Evolutionary conservation across 2,888 invertebrate genomes (phyloP), one percentile per base, ranked within the genome.

Genomic region (Chymomyza fuscimana): DNA sequence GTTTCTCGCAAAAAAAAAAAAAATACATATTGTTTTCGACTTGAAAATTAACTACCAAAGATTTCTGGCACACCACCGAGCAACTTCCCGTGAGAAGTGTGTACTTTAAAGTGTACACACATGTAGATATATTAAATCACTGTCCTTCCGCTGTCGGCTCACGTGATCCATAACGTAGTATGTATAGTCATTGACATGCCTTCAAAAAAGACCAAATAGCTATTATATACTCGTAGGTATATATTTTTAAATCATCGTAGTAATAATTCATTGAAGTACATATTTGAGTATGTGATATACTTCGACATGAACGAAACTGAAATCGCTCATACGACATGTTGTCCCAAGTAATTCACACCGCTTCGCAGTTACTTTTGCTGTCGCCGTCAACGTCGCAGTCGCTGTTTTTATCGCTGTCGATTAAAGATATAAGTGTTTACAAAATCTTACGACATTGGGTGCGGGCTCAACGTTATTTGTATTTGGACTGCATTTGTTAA

Each of bases 301-400:
- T 5, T 54, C 15, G 19, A 12, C 19, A 29, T 58, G 4, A 22
- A 58, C 19, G 7, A 22, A 15, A 58, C 19, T 19, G 12, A 46
- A 63, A 77, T 80, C 70, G 78, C 76, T 65, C 66, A 85, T 85
- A 75, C 85, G 87, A 72, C 80, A 73, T 87, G 88, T 85, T 84
- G 87, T 63, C 80, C 65, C 72, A 79, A 88, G 62, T 65, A 86
- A 88, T 84, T 84, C 74, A 81, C 88, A 83, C 76, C 63, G 52
- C 32, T 32, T 32, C 7, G 32, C 32, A 32, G 32, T 32, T 32
- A 32, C 7, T 32, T 32, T 32, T 32, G 32, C 67, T 59, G 61
- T 68, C 65, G 63, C 67, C 63, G 64, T 65, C 22, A 29, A 51
- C 62, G 67, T 69, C 50, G 59, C 19, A 29, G 63, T 70, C 22